Evolutionary conservation across 2,797 vertebrate species (phyloP).

Genomic region (Sciurus vulgaris): DNA sequence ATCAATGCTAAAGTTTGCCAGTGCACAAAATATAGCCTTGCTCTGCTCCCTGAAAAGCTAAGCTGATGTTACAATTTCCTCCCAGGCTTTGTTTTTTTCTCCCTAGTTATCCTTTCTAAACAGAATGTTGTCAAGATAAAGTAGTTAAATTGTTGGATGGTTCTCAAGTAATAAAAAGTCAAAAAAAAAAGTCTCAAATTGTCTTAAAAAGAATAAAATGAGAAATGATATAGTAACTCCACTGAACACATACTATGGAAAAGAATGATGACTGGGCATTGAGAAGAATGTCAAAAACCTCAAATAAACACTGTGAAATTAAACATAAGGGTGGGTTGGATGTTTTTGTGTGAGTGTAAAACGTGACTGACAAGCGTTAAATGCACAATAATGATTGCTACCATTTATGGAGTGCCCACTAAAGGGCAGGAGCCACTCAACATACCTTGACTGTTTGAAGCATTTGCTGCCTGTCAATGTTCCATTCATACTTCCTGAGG

Average conservation of each 20-base stretch:
- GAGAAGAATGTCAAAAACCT: neutral
- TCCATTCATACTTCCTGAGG: neutral
- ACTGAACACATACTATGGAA: neutral
- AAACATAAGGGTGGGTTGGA: neutral
- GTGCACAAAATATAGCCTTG: neutral
- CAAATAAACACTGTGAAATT: neutral
- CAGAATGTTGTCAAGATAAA: constrained; percentile 10
- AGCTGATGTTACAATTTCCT: neutral
- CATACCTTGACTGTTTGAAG: neutral
- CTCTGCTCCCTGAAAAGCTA: neutral
- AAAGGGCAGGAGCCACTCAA: neutral
- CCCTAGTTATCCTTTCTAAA: constrained; percentile 44
- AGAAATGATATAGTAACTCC: neutral
- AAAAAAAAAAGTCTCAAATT: neutral
- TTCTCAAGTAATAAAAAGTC: neutral
- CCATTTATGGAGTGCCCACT: neutral
- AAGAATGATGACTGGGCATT: neutral
- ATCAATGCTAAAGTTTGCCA: neutral
- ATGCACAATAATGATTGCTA: neutral
- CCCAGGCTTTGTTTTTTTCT: neutral
- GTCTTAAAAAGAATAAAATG: neutral
- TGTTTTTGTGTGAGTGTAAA: neutral
- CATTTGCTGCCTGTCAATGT: neutral
- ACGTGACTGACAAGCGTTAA: neutral
- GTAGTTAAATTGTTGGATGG: neutral